These are phyloP conservation scores for Natator depressus DNA, from an alignment of 2,113 vertebrate species.

Conservation along the genomic window DNA sequence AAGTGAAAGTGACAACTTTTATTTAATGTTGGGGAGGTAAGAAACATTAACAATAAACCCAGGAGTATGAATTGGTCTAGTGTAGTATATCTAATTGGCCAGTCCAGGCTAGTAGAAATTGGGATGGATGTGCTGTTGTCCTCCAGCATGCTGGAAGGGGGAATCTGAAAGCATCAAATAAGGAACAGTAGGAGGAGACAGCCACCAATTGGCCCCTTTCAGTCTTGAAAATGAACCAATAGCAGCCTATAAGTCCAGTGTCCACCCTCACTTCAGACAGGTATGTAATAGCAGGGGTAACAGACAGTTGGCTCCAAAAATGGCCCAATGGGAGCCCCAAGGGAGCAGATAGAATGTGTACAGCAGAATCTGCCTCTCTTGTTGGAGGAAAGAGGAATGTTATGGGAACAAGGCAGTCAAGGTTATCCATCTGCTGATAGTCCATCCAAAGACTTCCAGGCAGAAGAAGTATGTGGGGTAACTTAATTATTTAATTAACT, in stretches of 20 bases:
- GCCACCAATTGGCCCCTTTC: neutral
- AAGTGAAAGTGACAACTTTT: neutral
- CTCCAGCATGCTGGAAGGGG: neutral
- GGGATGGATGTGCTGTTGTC: neutral
- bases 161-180: neutral
- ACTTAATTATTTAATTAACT: neutral
- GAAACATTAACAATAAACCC: fast-evolving
- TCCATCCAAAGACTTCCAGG: neutral
- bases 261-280: neutral
- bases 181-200: neutral
- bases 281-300: neutral
- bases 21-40: neutral
- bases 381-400: neutral
- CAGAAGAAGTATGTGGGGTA: neutral
- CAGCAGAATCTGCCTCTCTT: neutral
- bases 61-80: neutral
- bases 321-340: neutral
- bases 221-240: neutral
- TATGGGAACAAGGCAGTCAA: neutral
- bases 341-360: neutral
- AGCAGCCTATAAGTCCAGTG: neutral
- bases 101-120: neutral
- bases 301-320: neutral
- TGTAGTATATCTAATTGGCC: neutral
- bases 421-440: neutral